Evolutionary conservation across 2,797 vertebrate genomes (phyloP).

Genomic region (Arremon aurantiirostris): DNA sequence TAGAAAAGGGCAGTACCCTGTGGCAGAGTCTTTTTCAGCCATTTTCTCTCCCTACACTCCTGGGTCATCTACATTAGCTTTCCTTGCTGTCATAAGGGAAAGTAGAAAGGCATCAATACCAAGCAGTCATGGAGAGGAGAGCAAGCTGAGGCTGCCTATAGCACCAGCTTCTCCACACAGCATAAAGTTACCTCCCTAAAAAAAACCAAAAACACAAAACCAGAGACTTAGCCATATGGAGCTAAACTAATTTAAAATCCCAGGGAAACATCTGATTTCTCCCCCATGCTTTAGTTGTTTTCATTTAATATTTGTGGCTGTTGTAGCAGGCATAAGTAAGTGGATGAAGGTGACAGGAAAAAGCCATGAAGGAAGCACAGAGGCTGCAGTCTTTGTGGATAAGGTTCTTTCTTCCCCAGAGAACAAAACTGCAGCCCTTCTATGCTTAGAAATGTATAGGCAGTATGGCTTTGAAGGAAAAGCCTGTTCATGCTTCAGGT

Average conservation of each 20-base stretch:
- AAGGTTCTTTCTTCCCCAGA: neutral
- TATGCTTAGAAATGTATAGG: neutral
- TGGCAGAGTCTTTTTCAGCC: neutral
- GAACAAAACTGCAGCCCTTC: neutral
- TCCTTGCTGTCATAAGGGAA: neutral
- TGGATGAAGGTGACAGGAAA: neutral
- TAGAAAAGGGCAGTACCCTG: neutral
- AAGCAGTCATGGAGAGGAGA: neutral
- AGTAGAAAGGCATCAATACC: neutral
- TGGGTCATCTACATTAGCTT: neutral
- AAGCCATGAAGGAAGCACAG: neutral
- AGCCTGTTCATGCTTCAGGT: neutral
- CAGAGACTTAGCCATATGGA: neutral
- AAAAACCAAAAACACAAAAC: fast-evolving
- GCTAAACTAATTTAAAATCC: neutral
- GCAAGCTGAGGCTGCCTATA: neutral
- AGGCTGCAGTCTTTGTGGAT: neutral
- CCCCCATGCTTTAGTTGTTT: neutral
- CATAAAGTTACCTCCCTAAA: neutral
- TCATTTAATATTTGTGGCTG: neutral
- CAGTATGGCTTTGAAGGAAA: neutral
- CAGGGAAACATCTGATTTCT: neutral
- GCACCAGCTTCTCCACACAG: neutral
- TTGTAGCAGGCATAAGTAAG: neutral
- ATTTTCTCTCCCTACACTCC: neutral